Evolutionary conservation across 2,888 invertebrate genomes (phyloP).

Genomic region (Euphydryas editha): DNA sequence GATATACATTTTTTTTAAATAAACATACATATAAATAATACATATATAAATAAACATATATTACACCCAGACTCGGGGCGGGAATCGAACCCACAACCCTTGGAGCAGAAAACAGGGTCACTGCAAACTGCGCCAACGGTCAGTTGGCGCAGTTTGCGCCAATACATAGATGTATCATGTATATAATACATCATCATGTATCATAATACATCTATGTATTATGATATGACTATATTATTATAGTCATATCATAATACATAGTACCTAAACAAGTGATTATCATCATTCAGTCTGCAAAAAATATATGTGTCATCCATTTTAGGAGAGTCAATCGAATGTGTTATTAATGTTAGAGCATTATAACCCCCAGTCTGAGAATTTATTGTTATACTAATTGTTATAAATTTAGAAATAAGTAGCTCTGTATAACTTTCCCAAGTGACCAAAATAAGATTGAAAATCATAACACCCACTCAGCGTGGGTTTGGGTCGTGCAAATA

Average conservation of each 20-base stretch:
- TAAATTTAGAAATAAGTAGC: slow-evolving; percentile 25
- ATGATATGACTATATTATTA: no score
- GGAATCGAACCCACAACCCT: no score
- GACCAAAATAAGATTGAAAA: slow-evolving; percentile 36
- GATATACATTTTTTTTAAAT: no score
- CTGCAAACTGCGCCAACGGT: no score
- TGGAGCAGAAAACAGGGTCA: no score
- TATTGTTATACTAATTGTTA: slow-evolving; percentile 9
- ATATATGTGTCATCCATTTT: not conserved
- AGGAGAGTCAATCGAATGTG: not conserved
- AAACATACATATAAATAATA: no score
- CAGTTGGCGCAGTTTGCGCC: no score
- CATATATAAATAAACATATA: no score
- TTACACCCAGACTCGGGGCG: no score
- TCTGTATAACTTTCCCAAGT: slow-evolving; percentile 20
- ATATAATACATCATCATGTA: no score
- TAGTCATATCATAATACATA: not conserved
- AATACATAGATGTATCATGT: no score
- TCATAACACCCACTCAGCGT: slow-evolving; percentile 62
- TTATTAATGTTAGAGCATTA: slow-evolving; percentile 14
- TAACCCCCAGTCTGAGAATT: slow-evolving; percentile 18
- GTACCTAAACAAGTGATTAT: not conserved
- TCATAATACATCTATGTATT: no score
- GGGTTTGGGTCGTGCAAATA: slow-evolving; percentile 72
- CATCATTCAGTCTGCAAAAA: not conserved